Evolutionary conservation across 92 coral and sea anemone species (phyloP).

Genomic region (Pocillopora grandis): DNA sequence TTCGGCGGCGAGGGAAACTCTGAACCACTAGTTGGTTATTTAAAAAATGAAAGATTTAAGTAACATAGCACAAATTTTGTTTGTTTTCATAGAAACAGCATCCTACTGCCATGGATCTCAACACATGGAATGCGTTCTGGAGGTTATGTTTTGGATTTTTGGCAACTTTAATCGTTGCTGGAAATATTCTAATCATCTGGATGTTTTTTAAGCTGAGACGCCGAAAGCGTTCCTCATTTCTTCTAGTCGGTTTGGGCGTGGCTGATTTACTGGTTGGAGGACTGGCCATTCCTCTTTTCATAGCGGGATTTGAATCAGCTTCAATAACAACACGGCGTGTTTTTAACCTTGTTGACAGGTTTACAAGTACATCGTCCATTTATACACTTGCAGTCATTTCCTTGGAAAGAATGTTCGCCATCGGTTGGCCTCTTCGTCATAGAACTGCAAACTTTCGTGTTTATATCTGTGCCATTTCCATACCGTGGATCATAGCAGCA

Average conservation of each 20-base stretch:
- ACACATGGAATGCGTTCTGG: constrained; percentile 37
- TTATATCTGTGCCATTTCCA: constrained; percentile 30
- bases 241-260: constrained; percentile 52
- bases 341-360: constrained; percentile 37
- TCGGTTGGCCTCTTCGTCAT: constrained; percentile 56
- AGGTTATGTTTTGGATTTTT: constrained; percentile 44
- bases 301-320: not conserved
- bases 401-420: constrained; percentile 55
- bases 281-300: constrained; percentile 40
- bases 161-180: constrained; percentile 35
- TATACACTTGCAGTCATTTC: constrained; percentile 49
- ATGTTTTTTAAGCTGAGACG: constrained; percentile 35
- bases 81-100: too few species aligned
- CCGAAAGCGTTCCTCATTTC: constrained; percentile 46
- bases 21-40: too few species aligned
- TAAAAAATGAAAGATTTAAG: too few species aligned
- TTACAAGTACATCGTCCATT: constrained; percentile 54
- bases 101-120: constrained; percentile 3
- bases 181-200: constrained; percentile 33
- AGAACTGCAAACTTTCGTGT: constrained; percentile 4
- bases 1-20: too few species aligned
- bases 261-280: constrained; percentile 67
- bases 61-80: too few species aligned
- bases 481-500: constrained; percentile 47
- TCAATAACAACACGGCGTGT: not conserved